Percentiles rank a stretch among this genome's conserved stretches.
These are phyloP conservation scores for Gryllus bimaculatus DNA, from an alignment of 1,140 invertebrate species.

Conservation along the genomic window DNA sequence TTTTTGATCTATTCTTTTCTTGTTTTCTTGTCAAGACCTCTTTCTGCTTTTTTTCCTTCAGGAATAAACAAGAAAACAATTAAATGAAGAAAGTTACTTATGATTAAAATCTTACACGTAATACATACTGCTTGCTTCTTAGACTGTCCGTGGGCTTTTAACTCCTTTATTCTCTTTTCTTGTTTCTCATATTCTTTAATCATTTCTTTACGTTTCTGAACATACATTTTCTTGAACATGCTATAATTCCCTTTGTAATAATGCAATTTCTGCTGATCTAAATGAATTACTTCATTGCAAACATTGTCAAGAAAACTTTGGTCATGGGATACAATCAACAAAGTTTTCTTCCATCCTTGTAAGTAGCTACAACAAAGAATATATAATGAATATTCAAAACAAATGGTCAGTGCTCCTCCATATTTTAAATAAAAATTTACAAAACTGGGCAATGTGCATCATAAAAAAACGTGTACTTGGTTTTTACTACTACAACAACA, in stretches of 20 bases:
- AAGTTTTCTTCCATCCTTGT: conserved; percentile 95
- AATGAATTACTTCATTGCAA: conserved; percentile 96
- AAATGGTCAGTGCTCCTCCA: background rate
- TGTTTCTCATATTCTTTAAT: conserved; percentile 98
- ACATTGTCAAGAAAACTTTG: conserved; percentile 99
- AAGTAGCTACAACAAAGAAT: conserved; percentile 57
- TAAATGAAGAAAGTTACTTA: background rate
- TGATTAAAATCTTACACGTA: background rate
- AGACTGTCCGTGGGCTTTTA: conserved; percentile 91
- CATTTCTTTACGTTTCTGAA: conserved; percentile 90
- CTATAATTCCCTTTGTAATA: conserved; percentile 99
- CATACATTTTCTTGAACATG: conserved; percentile 98
- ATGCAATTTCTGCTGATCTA: conserved; percentile 87
- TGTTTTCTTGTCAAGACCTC: conserved; percentile 88
- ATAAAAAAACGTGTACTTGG: background rate
- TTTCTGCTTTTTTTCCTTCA: conserved; percentile 80
- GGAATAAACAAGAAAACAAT: background rate
- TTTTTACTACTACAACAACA: background rate
- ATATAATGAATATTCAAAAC: conserved; percentile 12
- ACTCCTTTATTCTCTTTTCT: conserved; percentile 85
- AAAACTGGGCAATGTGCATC: too few relatives aligned
- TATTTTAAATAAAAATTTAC: background rate
- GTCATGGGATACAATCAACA: conserved; percentile 97
- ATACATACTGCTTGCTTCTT: conserved; percentile 77
- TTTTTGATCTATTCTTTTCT: conserved; percentile 76